phyloP scores from a whole-genome alignment of 1,140 invertebrate species.

The Drosophila fuyamai region DNA sequence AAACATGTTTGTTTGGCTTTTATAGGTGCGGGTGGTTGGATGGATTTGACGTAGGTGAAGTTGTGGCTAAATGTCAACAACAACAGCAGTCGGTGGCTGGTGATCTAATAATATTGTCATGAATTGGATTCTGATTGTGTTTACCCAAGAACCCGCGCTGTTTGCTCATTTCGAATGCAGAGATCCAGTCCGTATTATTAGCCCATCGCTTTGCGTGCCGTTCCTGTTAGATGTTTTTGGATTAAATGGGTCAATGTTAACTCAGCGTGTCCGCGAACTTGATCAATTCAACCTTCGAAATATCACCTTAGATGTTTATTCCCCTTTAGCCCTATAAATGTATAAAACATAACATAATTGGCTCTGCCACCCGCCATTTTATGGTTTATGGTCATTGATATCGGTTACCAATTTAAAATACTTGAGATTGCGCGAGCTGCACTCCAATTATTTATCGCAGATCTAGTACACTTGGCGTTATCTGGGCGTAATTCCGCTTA shows the following conservation, averaged over 20 bases:
- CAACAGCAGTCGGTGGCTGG: slow-evolving; percentile 10
- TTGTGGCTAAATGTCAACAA: slow-evolving; percentile 51
- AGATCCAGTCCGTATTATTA: slow-evolving; percentile 8
- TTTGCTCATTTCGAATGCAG: slow-evolving; percentile 12
- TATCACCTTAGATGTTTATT: neutral
- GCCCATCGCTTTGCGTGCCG: slow-evolving; percentile 15
- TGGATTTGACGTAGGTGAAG: slow-evolving; percentile 16
- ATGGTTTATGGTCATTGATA: slow-evolving; percentile 32
- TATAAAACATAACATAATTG: slow-evolving; percentile 7
- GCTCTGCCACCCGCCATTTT: slow-evolving; percentile 12
- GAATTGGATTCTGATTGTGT: slow-evolving; percentile 54
- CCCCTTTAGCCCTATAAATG: slow-evolving; percentile 5
- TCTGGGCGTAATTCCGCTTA: slow-evolving; percentile 60
- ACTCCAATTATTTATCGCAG: slow-evolving; percentile 55
- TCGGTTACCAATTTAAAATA: slow-evolving; percentile 1
- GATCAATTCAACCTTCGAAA: slow-evolving; percentile 56
- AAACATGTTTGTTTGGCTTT: slow-evolving; percentile 22
- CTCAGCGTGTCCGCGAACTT: slow-evolving; percentile 12
- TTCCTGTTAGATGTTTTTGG: slow-evolving; percentile 36
- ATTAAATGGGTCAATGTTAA: slow-evolving; percentile 57
- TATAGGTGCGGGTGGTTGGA: neutral
- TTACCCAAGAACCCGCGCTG: slow-evolving; percentile 18
- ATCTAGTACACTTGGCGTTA: slow-evolving; percentile 59
- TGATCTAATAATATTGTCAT: slow-evolving; percentile 72
- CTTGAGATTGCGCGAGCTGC: slow-evolving; percentile 35